A percentile compares a stretch with the other conserved stretches of the same genome.
Conservation (phyloP, 1,140 invertebrate species). For the Hirudo medicinalis region DNA sequence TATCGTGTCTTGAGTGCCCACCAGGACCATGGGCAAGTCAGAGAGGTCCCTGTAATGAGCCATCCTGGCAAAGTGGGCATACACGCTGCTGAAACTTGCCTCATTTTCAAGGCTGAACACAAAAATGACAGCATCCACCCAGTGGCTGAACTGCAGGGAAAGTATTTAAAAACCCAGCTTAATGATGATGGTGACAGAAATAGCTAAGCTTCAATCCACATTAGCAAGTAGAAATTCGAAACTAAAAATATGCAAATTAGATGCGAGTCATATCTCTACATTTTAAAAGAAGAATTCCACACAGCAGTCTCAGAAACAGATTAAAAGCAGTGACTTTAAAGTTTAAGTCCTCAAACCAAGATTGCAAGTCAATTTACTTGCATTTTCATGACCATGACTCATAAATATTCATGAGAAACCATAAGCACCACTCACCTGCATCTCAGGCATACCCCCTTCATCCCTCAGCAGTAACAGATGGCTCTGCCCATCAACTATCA, state of each 20-base stretch:
- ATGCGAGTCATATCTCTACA: too few relatives aligned
- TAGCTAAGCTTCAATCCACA: too few relatives aligned
- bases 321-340: too few relatives aligned
- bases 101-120: slow-evolving; percentile 94
- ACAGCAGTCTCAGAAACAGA: too few relatives aligned
- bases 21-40: slow-evolving; percentile 86
- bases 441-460: slow-evolving; percentile 84
- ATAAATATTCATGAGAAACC: too few relatives aligned
- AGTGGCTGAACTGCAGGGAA: slow-evolving; percentile 72
- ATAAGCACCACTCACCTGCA: slow-evolving; percentile 55
- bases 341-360: too few relatives aligned
- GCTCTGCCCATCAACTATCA: slow-evolving; percentile 86
- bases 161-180: not conserved
- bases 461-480: slow-evolving; percentile 89
- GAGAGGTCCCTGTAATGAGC: slow-evolving; percentile 78
- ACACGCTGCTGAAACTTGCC: slow-evolving; percentile 82
- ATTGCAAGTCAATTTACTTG: too few relatives aligned
- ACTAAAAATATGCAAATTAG: too few relatives aligned
- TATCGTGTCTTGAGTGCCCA: slow-evolving; percentile 94
- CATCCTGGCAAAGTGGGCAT: slow-evolving; percentile 91
- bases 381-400: too few relatives aligned
- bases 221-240: too few relatives aligned
- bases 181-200: not conserved
- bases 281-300: too few relatives aligned
- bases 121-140: slow-evolving; percentile 95